Evolutionary conservation across 2,888 invertebrate species (phyloP).

Genomic region (Tenthredo scrophulariae): DNA sequence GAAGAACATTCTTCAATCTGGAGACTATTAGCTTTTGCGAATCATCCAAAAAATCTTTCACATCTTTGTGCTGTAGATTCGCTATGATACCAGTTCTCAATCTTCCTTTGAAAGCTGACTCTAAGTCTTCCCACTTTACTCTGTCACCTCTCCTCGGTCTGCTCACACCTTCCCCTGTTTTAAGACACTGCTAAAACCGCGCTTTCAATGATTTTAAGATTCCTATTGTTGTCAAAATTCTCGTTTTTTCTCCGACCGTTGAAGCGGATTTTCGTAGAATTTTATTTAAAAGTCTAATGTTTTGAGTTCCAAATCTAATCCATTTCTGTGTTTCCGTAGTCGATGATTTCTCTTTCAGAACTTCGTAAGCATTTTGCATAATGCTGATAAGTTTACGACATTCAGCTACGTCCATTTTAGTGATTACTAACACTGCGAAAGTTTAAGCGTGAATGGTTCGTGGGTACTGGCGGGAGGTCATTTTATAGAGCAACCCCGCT

Average conservation of each 20-base stretch:
- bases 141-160: conserved; percentile 7
- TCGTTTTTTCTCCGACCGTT: not conserved
- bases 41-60: conserved; percentile 9
- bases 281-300: conserved; percentile 34
- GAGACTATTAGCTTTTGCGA: not conserved
- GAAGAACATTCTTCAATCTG: too few species aligned
- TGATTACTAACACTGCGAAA: too few species aligned
- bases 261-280: not conserved
- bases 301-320: conserved; percentile 22
- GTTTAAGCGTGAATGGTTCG: too few species aligned
- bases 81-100: not conserved
- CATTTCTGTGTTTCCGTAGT: conserved; percentile 13
- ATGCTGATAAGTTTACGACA: too few species aligned
- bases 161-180: not conserved
- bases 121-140: conserved; percentile 27
- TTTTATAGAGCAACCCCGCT: too few species aligned
- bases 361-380: too few species aligned
- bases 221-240: conserved; percentile 23
- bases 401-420: too few species aligned
- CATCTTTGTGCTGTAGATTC: conserved; percentile 19
- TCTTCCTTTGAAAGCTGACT: conserved; percentile 22
- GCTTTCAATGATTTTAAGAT: not conserved
- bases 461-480: too few species aligned
- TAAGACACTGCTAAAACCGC: not conserved
- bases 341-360: not conserved